A percentile compares a stretch with the other conserved stretches of the same genome.
phyloP scores from a whole-genome alignment of 2,113 vertebrate genomes.

The Lepisosteus osseus region DNA sequence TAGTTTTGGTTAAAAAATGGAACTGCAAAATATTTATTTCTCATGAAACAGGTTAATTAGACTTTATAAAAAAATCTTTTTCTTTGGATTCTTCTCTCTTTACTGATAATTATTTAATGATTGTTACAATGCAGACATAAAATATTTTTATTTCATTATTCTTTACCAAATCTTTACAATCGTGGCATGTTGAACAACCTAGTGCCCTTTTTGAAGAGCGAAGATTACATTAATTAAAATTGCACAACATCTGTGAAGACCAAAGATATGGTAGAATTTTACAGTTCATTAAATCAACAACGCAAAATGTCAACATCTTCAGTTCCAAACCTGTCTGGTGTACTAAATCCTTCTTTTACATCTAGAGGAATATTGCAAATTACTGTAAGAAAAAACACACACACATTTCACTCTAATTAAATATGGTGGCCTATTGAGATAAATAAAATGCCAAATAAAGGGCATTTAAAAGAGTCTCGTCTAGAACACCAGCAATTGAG shows the following conservation, averaged over 20 bases:
- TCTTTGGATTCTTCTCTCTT: constrained; percentile 52
- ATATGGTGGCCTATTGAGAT: constrained; percentile 1
- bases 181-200: constrained; percentile 61
- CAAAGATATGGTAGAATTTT: constrained; percentile 52
- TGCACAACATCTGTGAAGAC: constrained; percentile 58
- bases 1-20: too few relatives aligned
- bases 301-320: constrained; percentile 53
- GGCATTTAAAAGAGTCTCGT: background rate
- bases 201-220: constrained; percentile 58
- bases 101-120: constrained; percentile 59
- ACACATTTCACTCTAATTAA: constrained; percentile 2
- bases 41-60: constrained; percentile 51
- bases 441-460: constrained; percentile 3
- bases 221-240: constrained; percentile 68
- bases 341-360: constrained; percentile 21
- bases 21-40: constrained; percentile 39
- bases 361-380: background rate
- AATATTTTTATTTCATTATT: constrained; percentile 61
- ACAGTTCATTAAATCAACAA: constrained; percentile 61
- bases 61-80: constrained; percentile 52
- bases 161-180: constrained; percentile 69
- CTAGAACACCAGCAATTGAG: background rate
- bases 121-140: constrained; percentile 53
- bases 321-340: constrained; percentile 27
- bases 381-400: background rate